A percentile compares a stretch with the other conserved stretches of the same genome.
Evolutionary conservation across 2,888 invertebrate genomes (phyloP).

Genomic region (Coelogynopora nodosa): DNA sequence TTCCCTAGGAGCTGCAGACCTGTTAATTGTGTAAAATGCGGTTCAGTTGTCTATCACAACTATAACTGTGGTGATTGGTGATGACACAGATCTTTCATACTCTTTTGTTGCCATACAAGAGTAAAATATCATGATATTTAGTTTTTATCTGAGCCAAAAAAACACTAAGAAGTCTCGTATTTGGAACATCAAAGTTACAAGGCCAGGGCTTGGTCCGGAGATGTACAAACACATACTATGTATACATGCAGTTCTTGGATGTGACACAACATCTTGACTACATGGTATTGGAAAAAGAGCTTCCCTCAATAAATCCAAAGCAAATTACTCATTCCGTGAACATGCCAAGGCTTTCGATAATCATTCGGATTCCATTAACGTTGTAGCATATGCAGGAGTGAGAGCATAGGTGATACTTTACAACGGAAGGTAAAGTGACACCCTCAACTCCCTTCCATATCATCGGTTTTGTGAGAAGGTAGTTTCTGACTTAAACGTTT

Average conservation of each 20-base stretch:
- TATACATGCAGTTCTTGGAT: not conserved
- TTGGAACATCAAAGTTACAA: not conserved
- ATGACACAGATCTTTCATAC: not conserved
- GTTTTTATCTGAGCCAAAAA: not conserved
- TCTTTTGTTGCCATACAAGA: not conserved
- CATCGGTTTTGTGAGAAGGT: too few species aligned
- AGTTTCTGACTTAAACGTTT: not conserved
- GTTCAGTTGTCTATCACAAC: not conserved
- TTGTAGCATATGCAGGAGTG: not conserved
- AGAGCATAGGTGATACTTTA: not conserved
- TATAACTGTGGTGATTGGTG: not conserved
- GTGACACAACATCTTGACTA: not conserved
- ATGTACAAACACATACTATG: not conserved
- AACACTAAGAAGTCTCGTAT: not conserved
- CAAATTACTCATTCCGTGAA: too few species aligned
- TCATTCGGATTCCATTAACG: not conserved
- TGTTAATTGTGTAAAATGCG: not conserved
- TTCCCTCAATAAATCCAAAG: too few species aligned
- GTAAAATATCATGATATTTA: not conserved
- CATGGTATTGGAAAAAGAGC: not conserved
- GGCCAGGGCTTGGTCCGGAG: not conserved
- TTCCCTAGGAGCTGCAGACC: not conserved
- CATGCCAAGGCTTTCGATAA: too few species aligned
- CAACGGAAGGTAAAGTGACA: not conserved
- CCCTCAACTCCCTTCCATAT: not conserved